Percentiles rank a stretch among this genome's conserved stretches.
Evolutionary conservation across 1,140 invertebrate species (phyloP).

Genomic region (Aphelenchoides besseyi): DNA sequence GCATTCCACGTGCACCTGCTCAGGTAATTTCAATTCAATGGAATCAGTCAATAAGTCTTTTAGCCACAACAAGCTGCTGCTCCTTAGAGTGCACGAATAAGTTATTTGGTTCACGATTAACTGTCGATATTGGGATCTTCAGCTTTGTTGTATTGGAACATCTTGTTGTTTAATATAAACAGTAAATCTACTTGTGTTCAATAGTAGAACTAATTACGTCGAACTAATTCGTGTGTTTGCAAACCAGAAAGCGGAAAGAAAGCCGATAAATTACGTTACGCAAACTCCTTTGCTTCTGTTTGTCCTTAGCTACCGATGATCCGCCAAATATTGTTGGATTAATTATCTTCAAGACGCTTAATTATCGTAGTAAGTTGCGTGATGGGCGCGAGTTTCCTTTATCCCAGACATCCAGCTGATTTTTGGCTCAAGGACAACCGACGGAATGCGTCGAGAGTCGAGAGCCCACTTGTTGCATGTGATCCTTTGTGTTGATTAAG

Average conservation of each 20-base stretch:
- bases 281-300: neutral
- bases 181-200: neutral
- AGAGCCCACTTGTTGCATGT: constrained; percentile 3
- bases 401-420: neutral
- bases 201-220: too few species aligned
- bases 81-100: too few species aligned
- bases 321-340: neutral
- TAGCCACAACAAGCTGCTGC: neutral
- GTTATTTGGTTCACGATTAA: neutral
- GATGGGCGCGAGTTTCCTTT: neutral
- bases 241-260: too few species aligned
- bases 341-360: neutral
- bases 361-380: neutral
- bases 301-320: neutral
- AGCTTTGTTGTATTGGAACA: neutral
- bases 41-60: neutral
- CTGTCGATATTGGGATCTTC: neutral
- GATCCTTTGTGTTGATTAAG: neutral
- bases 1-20: neutral
- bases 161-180: constrained; percentile 2
- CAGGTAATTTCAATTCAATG: neutral
- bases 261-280: neutral
- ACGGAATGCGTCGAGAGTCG: neutral
- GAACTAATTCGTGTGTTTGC: too few species aligned
- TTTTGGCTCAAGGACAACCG: constrained; percentile 5